Percentiles rank a stretch among this genome's conserved stretches.
phyloP scores from a whole-genome alignment of 1,140 invertebrate genomes.

The Ceratitis capitata region DNA sequence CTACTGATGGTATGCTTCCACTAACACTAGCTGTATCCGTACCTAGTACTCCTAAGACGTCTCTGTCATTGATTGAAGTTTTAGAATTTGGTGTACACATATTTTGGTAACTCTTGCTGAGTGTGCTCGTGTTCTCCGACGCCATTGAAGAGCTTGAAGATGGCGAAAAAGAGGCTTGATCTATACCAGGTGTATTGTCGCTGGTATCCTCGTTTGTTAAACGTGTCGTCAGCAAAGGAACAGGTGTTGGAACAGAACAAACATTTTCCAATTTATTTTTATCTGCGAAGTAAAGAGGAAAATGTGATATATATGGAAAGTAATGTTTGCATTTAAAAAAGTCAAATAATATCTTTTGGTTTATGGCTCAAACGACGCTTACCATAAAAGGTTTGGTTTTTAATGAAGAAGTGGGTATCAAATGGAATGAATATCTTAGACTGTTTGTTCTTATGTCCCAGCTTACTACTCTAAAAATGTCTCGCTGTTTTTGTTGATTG shows the following conservation, averaged over 20 bases:
- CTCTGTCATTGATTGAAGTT: neutral
- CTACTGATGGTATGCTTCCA: constrained; percentile 42
- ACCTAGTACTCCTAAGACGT: neutral
- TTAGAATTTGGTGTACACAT: neutral
- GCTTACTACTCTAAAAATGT: too few species aligned
- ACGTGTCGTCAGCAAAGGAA: neutral
- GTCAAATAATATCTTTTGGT: too few species aligned
- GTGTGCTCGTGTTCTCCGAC: neutral
- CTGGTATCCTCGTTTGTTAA: neutral
- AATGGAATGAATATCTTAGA: too few species aligned
- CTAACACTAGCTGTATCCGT: neutral
- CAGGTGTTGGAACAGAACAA: neutral
- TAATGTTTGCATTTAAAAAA: too few species aligned
- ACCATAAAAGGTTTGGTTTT: too few species aligned
- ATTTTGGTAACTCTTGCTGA: neutral
- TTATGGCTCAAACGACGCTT: too few species aligned
- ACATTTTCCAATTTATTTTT: neutral
- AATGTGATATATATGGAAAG: too few species aligned
- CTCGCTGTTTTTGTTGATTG: too few species aligned
- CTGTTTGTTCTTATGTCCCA: too few species aligned
- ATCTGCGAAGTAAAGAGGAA: neutral
- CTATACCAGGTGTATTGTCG: neutral
- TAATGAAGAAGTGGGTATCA: too few species aligned
- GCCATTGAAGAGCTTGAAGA: neutral
- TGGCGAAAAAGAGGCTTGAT: constrained; percentile 5